phyloP scores from a whole-genome alignment of 2,797 vertebrate species.

The Macropus fuliginosus region DNA sequence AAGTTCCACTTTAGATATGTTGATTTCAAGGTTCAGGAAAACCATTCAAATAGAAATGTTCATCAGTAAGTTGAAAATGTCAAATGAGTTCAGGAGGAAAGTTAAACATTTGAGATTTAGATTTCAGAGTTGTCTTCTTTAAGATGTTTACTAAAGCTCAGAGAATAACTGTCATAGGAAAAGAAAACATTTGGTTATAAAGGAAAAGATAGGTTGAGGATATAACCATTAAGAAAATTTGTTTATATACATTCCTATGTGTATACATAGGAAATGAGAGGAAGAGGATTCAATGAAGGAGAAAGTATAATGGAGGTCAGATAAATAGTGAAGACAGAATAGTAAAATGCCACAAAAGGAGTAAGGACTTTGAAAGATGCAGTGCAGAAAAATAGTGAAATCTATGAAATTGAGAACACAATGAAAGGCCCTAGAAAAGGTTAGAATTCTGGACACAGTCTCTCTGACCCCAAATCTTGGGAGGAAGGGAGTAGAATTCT shows the following conservation, averaged over 20 bases:
- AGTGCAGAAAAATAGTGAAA: background rate
- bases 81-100: background rate
- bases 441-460: background rate
- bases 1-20: background rate
- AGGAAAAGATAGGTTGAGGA: background rate
- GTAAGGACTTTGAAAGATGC: background rate
- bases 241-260: too few species aligned
- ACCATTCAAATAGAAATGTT: background rate
- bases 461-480: background rate
- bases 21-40: background rate
- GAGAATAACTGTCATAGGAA: background rate
- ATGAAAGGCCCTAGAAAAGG: background rate
- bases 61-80: background rate
- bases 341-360: background rate
- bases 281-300: background rate
- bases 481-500: background rate
- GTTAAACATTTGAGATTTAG: background rate
- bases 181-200: background rate
- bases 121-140: background rate
- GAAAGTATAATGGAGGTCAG: background rate
- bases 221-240: background rate
- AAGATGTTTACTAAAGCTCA: background rate
- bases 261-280: background rate
- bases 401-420: background rate
- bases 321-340: background rate